Percentiles rank a stretch among this genome's conserved stretches.
Evolutionary conservation across 2,113 vertebrate species (phyloP).

Genomic region (Herpetotheres cachinnans): DNA sequence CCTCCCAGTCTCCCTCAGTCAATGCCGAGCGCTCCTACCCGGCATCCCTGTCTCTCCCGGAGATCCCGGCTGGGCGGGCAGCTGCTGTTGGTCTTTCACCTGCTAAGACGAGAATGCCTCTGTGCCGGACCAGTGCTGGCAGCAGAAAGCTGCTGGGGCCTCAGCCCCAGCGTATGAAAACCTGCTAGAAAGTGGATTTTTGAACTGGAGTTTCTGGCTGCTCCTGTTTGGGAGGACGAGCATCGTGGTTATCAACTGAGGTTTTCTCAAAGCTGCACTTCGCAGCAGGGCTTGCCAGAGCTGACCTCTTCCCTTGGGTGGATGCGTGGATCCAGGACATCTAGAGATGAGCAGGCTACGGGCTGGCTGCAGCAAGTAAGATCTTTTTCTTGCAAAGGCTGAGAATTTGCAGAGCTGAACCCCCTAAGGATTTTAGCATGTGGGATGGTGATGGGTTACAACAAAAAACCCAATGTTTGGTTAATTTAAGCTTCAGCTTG

Average conservation of each 20-base stretch:
- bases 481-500: constrained; percentile 25
- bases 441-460: background rate
- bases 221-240: background rate
- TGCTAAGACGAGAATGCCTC: background rate
- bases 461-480: background rate
- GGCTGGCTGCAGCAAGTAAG: background rate
- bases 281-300: background rate
- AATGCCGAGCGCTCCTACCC: background rate
- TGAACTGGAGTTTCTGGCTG: background rate
- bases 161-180: background rate
- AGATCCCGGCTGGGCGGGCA: accelerated
- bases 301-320: background rate
- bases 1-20: background rate
- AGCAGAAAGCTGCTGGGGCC: background rate
- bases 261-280: background rate
- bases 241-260: accelerated
- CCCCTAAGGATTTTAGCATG: background rate
- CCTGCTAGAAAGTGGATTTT: background rate
- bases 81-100: background rate
- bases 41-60: background rate
- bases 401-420: background rate
- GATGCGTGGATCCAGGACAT: background rate
- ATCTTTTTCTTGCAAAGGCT: background rate
- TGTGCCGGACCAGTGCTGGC: background rate
- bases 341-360: background rate